phyloP scores from a whole-genome alignment of 2,888 invertebrate species.

The Drosophila prolongata region DNA sequence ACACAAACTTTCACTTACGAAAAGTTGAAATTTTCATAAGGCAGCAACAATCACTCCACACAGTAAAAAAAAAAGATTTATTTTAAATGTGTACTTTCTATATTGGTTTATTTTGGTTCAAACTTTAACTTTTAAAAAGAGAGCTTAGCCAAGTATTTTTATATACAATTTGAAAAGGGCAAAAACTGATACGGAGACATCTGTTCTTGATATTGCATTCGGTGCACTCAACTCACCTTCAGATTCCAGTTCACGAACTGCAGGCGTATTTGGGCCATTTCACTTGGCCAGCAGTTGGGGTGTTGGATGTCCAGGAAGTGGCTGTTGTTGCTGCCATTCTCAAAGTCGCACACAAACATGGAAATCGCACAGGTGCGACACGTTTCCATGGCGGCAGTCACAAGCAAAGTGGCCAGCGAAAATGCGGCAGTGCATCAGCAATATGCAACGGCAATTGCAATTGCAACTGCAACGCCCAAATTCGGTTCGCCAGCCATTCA shows the following conservation, averaged over 20 bases:
- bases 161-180: too few species aligned
- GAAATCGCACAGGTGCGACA: constrained; percentile 81
- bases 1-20: constrained; percentile 25
- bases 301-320: constrained; percentile 77
- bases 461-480: constrained; percentile 42
- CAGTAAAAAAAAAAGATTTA: neutral
- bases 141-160: too few species aligned
- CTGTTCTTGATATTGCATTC: neutral
- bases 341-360: constrained; percentile 75
- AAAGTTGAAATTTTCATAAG: constrained; percentile 17
- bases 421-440: constrained; percentile 30
- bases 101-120: neutral
- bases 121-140: too few species aligned
- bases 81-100: too few species aligned
- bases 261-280: constrained; percentile 76
- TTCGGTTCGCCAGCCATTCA: constrained; percentile 12
- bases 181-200: too few species aligned
- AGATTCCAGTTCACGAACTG: constrained; percentile 80
- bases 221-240: constrained; percentile 66
- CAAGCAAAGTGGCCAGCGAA: constrained; percentile 26
- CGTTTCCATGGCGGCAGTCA: constrained; percentile 76
- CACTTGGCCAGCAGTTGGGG: constrained; percentile 72
- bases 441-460: neutral
- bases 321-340: constrained; percentile 70
- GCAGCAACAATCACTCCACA: constrained; percentile 1